Evolutionary conservation across 2,113 vertebrate genomes (phyloP).

Genomic region (Gambusia affinis): DNA sequence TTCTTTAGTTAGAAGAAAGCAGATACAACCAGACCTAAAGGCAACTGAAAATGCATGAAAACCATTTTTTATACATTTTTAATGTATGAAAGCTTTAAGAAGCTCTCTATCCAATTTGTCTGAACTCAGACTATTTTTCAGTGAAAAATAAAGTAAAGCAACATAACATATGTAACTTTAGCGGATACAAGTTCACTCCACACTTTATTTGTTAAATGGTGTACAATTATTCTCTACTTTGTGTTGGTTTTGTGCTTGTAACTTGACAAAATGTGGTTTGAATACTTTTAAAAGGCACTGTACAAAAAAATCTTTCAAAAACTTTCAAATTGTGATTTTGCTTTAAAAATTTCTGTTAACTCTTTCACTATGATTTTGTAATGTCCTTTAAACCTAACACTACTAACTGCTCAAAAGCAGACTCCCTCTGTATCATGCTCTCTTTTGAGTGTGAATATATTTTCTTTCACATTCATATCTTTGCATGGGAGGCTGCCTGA

Average conservation of each 20-base stretch:
- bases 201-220: neutral
- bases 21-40: too few relatives aligned
- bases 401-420: conserved; percentile 17
- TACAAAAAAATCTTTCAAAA: neutral
- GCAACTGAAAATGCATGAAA: too few relatives aligned
- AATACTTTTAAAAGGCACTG: neutral
- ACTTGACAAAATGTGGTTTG: neutral
- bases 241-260: neutral
- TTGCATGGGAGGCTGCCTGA: conserved; percentile 64
- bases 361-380: neutral
- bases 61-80: too few relatives aligned
- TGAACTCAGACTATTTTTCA: too few relatives aligned
- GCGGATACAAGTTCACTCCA: too few relatives aligned
- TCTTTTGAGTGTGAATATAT: conserved; percentile 72
- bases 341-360: neutral
- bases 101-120: too few relatives aligned
- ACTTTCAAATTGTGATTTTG: conserved; percentile 8
- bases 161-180: too few relatives aligned
- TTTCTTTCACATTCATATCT: conserved; percentile 70
- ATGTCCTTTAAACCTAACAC: conserved; percentile 18
- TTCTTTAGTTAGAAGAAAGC: too few relatives aligned
- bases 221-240: neutral
- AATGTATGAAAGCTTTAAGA: too few relatives aligned
- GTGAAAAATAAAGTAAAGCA: too few relatives aligned
- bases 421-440: conserved; percentile 2